Evolutionary conservation across 2,888 invertebrate genomes (phyloP), one percentile per base, ranked within the genome.

Genomic region (Oscheius sp.): DNA sequence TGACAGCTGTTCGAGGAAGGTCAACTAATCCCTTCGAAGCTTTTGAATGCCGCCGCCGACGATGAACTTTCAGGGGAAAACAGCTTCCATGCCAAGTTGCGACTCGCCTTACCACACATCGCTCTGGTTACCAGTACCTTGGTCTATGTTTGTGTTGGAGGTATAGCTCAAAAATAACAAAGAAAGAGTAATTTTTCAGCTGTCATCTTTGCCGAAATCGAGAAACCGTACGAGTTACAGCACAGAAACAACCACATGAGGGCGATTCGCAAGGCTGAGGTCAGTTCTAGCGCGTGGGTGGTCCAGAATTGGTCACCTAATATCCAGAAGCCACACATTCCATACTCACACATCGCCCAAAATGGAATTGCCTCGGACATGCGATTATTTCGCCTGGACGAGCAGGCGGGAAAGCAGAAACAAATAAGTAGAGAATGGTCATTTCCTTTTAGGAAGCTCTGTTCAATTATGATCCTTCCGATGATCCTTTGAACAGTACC

Each of bases 41-140:
- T 53, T 29, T 65, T 65, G 48, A 65, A 32, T 13, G 10, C 29
- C 51, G 51, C 50, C 65, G 48, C 29, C 51, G 33, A 21, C 35
- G 50, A 29, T 11, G n/a, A 42, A 35, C 48, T 71, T 71, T 48
- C 59, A 72, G 71, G 60, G 9, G 57, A 48, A 3, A 35, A 60
- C 60, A 60, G 47, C 9, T 72, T 72, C 42, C 71, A 72, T 60
- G 32, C 60, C 13, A 75, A 70, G 4, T 63, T 85, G 47, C 82
- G 86, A 33, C 73, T 87, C 10, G 82, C 83, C 13, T 81, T 86
- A 11, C 85, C 85, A 48, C 87, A 87, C 60, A 81, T 87, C 50
- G 78, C 84, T 9, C 80, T 87, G 50, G 79, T 86, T 59, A 60
- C 80, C 7, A 82, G 83, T 32, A 87, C 87, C 2, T 63, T 84